Conservation (phyloP, 2,888 invertebrate species). For the Protonemura montana region DNA sequence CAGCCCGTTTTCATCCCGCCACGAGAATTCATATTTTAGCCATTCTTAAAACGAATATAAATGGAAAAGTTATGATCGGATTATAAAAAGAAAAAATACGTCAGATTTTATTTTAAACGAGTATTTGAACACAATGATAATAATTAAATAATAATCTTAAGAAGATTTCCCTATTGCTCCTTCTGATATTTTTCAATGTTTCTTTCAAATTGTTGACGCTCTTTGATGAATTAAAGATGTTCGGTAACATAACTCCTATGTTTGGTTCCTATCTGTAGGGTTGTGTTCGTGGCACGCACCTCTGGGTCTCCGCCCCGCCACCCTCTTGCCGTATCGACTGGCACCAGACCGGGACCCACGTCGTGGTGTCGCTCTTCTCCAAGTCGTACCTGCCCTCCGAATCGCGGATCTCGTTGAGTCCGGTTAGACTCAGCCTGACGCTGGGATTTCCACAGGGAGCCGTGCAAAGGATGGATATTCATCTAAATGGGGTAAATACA, state of each 20-base stretch:
- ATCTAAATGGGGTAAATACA: conserved; percentile 79
- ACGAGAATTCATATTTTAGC: too few relatives aligned
- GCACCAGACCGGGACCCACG: conserved; percentile 89
- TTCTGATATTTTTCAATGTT: too few relatives aligned
- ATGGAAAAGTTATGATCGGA: too few relatives aligned
- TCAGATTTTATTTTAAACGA: too few relatives aligned
- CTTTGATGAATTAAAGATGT: too few relatives aligned
- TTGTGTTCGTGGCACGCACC: conserved; percentile 83
- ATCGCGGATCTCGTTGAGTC: conserved; percentile 82
- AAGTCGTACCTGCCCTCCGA: conserved; percentile 85
- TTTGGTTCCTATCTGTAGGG: conserved; percentile 61
- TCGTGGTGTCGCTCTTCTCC: conserved; percentile 88
- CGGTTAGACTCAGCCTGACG: conserved; percentile 77
- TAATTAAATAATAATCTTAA: too few relatives aligned
- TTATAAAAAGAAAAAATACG: too few relatives aligned
- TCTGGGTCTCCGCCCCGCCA: conserved; percentile 72
- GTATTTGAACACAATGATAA: too few relatives aligned
- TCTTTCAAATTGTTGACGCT: too few relatives aligned
- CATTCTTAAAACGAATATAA: too few relatives aligned
- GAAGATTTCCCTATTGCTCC: too few relatives aligned
- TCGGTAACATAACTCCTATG: neutral
- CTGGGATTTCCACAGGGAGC: conserved; percentile 75
- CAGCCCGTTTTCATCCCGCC: too few relatives aligned
- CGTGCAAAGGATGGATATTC: conserved; percentile 69
- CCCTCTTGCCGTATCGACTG: conserved; percentile 89